A percentile compares a stretch with the other conserved stretches of the same genome.
Evolutionary conservation across 2,113 vertebrate genomes (phyloP).

Genomic region (Phyllostomus hastatus): DNA sequence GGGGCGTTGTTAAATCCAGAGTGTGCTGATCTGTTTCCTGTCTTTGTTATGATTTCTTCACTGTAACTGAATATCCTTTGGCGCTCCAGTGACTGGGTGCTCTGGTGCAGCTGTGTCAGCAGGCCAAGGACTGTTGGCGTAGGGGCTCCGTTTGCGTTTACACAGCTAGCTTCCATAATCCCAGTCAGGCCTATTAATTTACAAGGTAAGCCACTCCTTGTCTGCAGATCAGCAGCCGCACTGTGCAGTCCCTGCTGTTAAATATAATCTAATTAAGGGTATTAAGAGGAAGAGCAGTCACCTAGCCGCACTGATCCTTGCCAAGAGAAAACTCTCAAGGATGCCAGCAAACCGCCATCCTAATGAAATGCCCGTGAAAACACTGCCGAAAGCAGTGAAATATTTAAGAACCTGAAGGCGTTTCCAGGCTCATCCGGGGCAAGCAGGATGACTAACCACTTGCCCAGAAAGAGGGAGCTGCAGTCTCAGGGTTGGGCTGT

Average conservation of each 20-base stretch:
- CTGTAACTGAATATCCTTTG: slow-evolving; percentile 83
- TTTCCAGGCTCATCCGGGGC: not conserved
- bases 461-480: not conserved
- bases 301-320: not conserved
- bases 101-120: slow-evolving; percentile 89
- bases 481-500: not conserved
- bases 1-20: slow-evolving; percentile 83
- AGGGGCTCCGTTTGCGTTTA: not conserved
- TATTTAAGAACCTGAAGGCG: not conserved
- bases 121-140: slow-evolving; percentile 76
- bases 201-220: slow-evolving; percentile 46
- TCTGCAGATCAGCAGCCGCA: not conserved
- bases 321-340: not conserved
- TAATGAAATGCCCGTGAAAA: not conserved
- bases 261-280: slow-evolving; percentile 46
- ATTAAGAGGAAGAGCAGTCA: slow-evolving; percentile 9
- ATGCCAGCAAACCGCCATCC: not conserved
- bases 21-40: slow-evolving; percentile 93
- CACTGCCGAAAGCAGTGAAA: not conserved
- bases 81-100: slow-evolving; percentile 74
- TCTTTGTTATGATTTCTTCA: slow-evolving; percentile 94
- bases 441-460: not conserved
- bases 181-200: slow-evolving; percentile 44
- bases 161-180: slow-evolving; percentile 45
- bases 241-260: rapidly evolving